Conservation (phyloP, 2,797 vertebrate genomes). For the Gymnothorax reevesii region DNA sequence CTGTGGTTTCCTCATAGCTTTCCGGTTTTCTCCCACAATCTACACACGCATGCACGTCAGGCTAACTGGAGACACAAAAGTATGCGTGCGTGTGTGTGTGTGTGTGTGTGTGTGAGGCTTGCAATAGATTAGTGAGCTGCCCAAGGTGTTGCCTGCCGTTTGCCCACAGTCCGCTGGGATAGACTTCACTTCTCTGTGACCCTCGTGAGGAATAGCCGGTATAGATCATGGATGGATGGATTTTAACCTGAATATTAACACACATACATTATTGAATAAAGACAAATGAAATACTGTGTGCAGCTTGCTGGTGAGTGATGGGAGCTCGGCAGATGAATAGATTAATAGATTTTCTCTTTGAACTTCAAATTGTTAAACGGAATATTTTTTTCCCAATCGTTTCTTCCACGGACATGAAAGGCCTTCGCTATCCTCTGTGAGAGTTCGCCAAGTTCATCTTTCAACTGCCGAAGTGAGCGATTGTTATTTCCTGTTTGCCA, state of each 20-base stretch:
- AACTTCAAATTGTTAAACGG: background rate
- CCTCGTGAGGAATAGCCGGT: too few relatives aligned
- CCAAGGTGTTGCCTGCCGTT: too few relatives aligned
- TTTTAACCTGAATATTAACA: background rate
- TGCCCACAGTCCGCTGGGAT: too few relatives aligned
- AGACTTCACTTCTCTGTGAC: too few relatives aligned
- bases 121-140: too few relatives aligned
- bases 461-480: background rate
- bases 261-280: background rate
- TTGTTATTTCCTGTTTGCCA: background rate
- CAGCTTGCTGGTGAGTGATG: background rate
- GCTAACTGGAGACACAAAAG: too few relatives aligned
- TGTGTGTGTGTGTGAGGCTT: too few relatives aligned
- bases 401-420: background rate
- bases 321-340: background rate
- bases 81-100: too few relatives aligned
- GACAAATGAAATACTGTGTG: background rate
- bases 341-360: background rate
- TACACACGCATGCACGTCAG: too few relatives aligned
- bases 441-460: background rate
- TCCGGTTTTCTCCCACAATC: too few relatives aligned
- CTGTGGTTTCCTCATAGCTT: too few relatives aligned
- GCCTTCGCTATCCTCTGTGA: background rate
- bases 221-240: too few relatives aligned
- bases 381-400: background rate